Percentiles rank a stretch among this genome's conserved stretches.
Evolutionary conservation across 2,797 vertebrate genomes (phyloP).

Genomic region (Gallinago nigripennis): DNA sequence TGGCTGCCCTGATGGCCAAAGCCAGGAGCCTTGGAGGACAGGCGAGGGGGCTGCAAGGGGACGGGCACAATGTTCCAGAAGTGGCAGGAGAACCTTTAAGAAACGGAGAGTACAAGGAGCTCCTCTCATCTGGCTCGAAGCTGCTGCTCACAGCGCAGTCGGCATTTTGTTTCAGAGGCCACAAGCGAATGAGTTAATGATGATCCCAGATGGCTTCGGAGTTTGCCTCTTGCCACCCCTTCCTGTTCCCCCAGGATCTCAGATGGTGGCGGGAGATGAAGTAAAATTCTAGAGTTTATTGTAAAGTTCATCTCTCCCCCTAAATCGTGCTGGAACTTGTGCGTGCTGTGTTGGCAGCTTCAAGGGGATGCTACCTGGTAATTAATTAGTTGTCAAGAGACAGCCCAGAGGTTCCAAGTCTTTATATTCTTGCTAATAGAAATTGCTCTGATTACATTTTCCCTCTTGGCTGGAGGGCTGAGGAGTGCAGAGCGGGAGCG

Average conservation of each 20-base stretch:
- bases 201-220: slow-evolving; percentile 58
- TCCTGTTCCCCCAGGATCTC: slow-evolving; percentile 56
- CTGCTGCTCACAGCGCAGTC: background rate
- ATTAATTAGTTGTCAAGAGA: slow-evolving; percentile 73
- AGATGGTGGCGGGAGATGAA: slow-evolving; percentile 68
- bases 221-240: slow-evolving; percentile 54
- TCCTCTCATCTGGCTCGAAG: slow-evolving; percentile 36
- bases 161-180: slow-evolving; percentile 5
- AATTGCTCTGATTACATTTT: slow-evolving; percentile 56
- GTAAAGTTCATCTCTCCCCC: slow-evolving; percentile 64
- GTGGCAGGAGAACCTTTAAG: background rate
- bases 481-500: background rate
- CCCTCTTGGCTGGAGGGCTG: slow-evolving; percentile 54
- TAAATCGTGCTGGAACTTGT: slow-evolving; percentile 64
- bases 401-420: slow-evolving; percentile 68
- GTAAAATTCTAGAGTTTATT: slow-evolving; percentile 59
- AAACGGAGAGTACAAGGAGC: background rate
- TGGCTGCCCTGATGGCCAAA: background rate
- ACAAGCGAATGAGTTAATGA: slow-evolving; percentile 44
- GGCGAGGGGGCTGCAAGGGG: background rate
- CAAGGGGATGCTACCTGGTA: slow-evolving; percentile 70
- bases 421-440: slow-evolving; percentile 59
- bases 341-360: slow-evolving; percentile 51
- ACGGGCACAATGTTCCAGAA: background rate
- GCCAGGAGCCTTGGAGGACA: background rate